Evolutionary conservation across 2,888 invertebrate species (phyloP).

Genomic region (Chymomyza caudatula): DNA sequence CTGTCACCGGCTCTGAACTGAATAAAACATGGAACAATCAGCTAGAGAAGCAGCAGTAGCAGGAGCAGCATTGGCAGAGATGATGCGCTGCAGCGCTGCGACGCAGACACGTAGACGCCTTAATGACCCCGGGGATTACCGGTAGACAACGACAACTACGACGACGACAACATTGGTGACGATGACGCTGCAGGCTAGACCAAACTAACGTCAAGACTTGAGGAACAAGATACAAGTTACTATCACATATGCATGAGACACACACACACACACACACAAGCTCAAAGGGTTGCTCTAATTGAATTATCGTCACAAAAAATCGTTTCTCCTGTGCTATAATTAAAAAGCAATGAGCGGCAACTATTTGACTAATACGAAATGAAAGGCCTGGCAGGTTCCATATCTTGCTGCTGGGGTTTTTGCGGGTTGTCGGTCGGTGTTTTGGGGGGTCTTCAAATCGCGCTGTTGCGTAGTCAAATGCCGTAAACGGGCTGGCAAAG

Average conservation of each 20-base stretch:
- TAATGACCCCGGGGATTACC: conserved; percentile 62
- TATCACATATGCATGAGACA: background rate
- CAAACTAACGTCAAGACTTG: background rate
- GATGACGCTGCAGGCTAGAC: conserved; percentile 3
- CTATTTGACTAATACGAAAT: conserved; percentile 36
- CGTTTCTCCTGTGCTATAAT: conserved; percentile 32
- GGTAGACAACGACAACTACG: conserved; percentile 27
- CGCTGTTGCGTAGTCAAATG: background rate
- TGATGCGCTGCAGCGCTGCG: conserved; percentile 31
- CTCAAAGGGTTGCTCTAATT: conserved; percentile 32
- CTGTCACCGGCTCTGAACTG: conserved; percentile 41
- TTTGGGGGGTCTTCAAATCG: background rate
- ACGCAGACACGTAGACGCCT: conserved; percentile 61
- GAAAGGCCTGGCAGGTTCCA: conserved; percentile 4
- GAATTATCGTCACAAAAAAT: conserved; percentile 40
- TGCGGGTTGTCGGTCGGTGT: background rate
- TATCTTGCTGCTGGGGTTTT: background rate
- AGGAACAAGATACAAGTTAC: background rate
- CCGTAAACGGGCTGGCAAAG: background rate
- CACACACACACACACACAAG: background rate
- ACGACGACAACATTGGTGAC: background rate
- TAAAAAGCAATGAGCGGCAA: conserved; percentile 58
- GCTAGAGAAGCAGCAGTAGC: conserved; percentile 22
- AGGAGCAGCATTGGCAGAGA: conserved; percentile 28
- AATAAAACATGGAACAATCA: conserved; percentile 58